Evolutionary conservation across 2,797 vertebrate genomes (phyloP), one percentile per base, ranked within the genome.

Genomic region (Labroides dimidiatus): DNA sequence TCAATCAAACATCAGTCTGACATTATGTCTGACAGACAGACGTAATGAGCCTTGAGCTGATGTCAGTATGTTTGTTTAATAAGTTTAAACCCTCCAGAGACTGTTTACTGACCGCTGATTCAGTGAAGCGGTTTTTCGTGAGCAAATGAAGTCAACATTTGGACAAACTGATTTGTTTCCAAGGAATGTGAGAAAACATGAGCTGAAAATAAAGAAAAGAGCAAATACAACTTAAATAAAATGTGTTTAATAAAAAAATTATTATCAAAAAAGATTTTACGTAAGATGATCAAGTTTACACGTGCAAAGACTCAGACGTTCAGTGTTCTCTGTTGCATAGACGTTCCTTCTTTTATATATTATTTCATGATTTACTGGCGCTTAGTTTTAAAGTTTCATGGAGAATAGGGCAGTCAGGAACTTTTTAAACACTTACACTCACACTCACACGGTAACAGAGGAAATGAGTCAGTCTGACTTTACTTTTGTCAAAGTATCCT

Each of bases 381-480:
- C 17, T 21, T 2, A 10, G 17, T n/a, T n/a, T 33, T 7, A 13
- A 51, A 30, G 23, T 52, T 60, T 39, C 11, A 54, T 15, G 39
- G 2, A 51, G 2, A 60, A 45, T 1, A 12, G 24, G 54, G 10
- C 37, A 60, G 49, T 58, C 6, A 53, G 12, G 9, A 5, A 19
- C 52, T 66, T 10, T 9, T 16, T 16, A 0, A 4, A 52, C 27
- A 47, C 57, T 30, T 42, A 49, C 53, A 57, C 51, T 44, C 36
- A 24, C 36, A 64, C 56, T 72, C 45, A 61, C 51, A 64, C 17
- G 64, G 20, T 17, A 43, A 17, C 16, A 43, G 42, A 43, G 16
- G 16, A 6, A 17, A 17, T 43, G 42, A n/a, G 42, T 43, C 42
- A 17, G 42, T 17, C 8, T 16, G 42, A 33, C 8, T 33, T 33